Base-by-base conservation (phyloP, 2,113 vertebrate species). In the Dipodomys merriami region DNA sequence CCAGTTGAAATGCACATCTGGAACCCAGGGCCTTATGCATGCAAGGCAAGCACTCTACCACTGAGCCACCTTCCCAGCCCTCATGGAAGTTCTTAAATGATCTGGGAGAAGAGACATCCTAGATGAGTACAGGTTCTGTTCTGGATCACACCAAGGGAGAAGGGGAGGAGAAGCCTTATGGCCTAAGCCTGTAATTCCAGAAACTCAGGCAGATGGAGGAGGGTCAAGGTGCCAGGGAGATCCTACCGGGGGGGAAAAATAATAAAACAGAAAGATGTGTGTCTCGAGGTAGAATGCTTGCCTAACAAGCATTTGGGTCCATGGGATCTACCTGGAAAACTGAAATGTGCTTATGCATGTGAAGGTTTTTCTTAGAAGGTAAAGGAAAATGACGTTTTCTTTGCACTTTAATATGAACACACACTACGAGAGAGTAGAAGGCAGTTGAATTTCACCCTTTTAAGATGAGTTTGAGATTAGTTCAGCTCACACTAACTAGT, bases 51-150 rank as follows among this genome's bases (percentile, higher is more conserved):
- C 39, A 6, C 5, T 6, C 39, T 39, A 39, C 39, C 39, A 39
- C 39, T 39, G 39, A 39, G 39, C 39, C 39, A 39, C 39, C 39
- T 39, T 39, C 39, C 39, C 39, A 39, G 39, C 39, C 39, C 39
- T 39, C 39, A 39, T 39, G 6, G 39, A 39, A 39, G 39, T 39
- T 73, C 65, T 90, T 93, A 83, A 92, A 46, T 94, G 64, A 60
- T 72, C n/a, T 44, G 39, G 29, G 72, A 71, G n/a, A 91, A 72
- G 71, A 10, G 86, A 20, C 57, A 90, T 79, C 65, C 33, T 57
- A 72, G 30, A 88, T 94, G 29, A 96, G 67, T 65, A 15, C 74
- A 6, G 7, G 60, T 91, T 91, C 60, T 94, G 16, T 83, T 94
- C 13, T 93, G 33, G 16, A 49, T 78, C 25, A 35, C 72, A 73